A percentile compares a stretch with the other conserved stretches of the same genome.
Conservation (phyloP, 2,888 invertebrate species). For the Ecliptopera silaceata region DNA sequence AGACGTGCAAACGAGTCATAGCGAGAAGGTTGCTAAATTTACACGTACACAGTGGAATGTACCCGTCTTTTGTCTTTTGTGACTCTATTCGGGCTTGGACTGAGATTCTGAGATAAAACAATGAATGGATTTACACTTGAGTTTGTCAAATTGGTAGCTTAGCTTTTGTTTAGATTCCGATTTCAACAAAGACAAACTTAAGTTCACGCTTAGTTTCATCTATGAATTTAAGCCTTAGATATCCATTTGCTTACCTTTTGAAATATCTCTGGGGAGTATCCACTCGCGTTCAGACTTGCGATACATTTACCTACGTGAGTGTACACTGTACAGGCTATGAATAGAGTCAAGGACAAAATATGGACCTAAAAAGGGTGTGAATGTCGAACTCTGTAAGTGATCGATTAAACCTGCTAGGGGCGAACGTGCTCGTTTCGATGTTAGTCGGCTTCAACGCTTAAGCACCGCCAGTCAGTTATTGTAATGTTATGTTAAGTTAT, state of each 20-base stretch:
- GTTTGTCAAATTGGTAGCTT: too few relatives aligned
- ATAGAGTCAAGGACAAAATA: constrained; percentile 8
- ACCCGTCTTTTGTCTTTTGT: constrained; percentile 13
- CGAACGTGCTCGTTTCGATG: constrained; percentile 58
- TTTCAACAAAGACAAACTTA: too few relatives aligned
- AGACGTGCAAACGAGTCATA: constrained; percentile 10
- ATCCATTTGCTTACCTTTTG: not conserved
- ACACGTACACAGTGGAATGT: constrained; percentile 5
- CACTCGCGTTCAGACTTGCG: not conserved
- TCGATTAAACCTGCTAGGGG: constrained; percentile 37
- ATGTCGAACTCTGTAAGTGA: constrained; percentile 31
- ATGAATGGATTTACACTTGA: too few relatives aligned
- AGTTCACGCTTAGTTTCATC: too few relatives aligned
- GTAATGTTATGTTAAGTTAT: constrained; percentile 64
- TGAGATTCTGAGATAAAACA: too few relatives aligned
- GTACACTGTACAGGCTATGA: not conserved
- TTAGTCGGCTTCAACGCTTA: constrained; percentile 67
- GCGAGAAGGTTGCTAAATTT: constrained; percentile 10
- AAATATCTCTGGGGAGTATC: not conserved
- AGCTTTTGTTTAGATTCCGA: too few relatives aligned
- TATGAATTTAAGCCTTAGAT: not conserved
- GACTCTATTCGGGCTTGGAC: constrained; percentile 4
- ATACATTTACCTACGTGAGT: not conserved
- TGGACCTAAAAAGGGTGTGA: constrained; percentile 18
- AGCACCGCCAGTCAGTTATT: constrained; percentile 68